These are phyloP conservation scores for Acanthosoma haemorrhoidale DNA, from an alignment of 2,888 invertebrate species.

Conservation along the genomic window DNA sequence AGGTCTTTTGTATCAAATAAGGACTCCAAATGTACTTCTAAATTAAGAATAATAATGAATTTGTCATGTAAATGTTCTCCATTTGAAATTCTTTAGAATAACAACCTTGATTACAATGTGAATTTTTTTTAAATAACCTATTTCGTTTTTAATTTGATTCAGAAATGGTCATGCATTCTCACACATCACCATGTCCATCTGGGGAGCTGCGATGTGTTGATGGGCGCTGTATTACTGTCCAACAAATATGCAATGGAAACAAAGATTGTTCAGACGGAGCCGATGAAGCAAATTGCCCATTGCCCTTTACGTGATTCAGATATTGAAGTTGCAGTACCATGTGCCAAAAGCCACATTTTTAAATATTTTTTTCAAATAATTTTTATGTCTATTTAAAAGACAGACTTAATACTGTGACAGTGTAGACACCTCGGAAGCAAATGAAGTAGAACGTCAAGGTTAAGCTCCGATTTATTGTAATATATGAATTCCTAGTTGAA, in stretches of 20 bases:
- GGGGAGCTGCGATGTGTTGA: constrained; percentile 79
- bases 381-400: not conserved
- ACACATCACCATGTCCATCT: constrained; percentile 67
- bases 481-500: not conserved
- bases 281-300: constrained; percentile 68
- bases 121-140: too few relatives aligned
- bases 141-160: too few relatives aligned
- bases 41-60: too few relatives aligned
- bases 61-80: too few relatives aligned
- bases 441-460: not conserved
- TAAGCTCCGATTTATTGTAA: constrained; percentile 5
- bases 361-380: not conserved
- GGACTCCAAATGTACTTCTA: too few relatives aligned
- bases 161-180: constrained; percentile 72
- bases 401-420: not conserved
- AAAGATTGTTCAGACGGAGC: constrained; percentile 69
- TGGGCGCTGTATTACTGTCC: constrained; percentile 65
- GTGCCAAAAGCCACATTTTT: constrained; percentile 17
- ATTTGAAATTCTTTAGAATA: too few relatives aligned
- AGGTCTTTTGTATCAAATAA: too few relatives aligned
- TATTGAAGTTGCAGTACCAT: not conserved
- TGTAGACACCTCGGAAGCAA: not conserved
- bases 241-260: constrained; percentile 72
- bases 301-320: constrained; percentile 32
- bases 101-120: too few relatives aligned